A percentile compares a stretch with the other conserved stretches of the same genome.
These are phyloP conservation scores for Druon quercuslanigerum DNA, from an alignment of 1,140 invertebrate species.

Conservation along the genomic window DNA sequence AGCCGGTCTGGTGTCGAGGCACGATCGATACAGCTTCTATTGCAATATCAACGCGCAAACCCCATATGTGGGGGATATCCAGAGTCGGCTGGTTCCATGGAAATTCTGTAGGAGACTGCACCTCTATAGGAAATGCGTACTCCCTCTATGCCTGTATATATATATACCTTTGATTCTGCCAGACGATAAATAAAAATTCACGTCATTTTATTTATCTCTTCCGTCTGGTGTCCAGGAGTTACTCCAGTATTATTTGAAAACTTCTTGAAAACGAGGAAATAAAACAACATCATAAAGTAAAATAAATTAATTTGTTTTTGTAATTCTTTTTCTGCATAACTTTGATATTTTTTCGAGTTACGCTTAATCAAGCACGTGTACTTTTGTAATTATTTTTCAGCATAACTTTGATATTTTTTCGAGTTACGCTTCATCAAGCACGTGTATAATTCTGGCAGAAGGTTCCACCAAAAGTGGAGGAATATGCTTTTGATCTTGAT, in stretches of 20 bases:
- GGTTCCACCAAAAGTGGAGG: not conserved
- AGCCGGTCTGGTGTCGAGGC: constrained; percentile 60
- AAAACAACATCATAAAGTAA: too few relatives aligned
- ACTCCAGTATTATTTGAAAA: not conserved
- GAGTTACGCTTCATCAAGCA: not conserved
- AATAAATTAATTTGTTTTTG: too few relatives aligned
- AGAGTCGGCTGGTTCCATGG: constrained; percentile 51
- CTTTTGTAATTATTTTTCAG: too few relatives aligned
- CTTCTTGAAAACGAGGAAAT: too few relatives aligned
- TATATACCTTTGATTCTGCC: constrained; percentile 19
- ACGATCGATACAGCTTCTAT: constrained; percentile 73
- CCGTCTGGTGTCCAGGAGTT: not conserved
- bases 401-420: too few relatives aligned
- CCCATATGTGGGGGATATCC: constrained; percentile 58
- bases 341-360: too few relatives aligned
- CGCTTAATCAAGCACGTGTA: constrained; percentile 1
- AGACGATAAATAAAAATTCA: constrained; percentile 8
- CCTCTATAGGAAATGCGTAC: constrained; percentile 33
- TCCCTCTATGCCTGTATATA: not conserved
- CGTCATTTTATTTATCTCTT: constrained; percentile 21
- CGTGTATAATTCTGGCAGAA: not conserved
- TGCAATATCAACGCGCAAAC: constrained; percentile 68
- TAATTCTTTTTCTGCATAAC: not conserved
- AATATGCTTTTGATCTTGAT: not conserved
- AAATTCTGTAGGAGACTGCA: constrained; percentile 54